A percentile compares a stretch with the other conserved stretches of the same genome.
These are phyloP conservation scores for Mastacembelus armatus DNA, from an alignment of 2,797 vertebrate genomes.

Conservation along the genomic window DNA sequence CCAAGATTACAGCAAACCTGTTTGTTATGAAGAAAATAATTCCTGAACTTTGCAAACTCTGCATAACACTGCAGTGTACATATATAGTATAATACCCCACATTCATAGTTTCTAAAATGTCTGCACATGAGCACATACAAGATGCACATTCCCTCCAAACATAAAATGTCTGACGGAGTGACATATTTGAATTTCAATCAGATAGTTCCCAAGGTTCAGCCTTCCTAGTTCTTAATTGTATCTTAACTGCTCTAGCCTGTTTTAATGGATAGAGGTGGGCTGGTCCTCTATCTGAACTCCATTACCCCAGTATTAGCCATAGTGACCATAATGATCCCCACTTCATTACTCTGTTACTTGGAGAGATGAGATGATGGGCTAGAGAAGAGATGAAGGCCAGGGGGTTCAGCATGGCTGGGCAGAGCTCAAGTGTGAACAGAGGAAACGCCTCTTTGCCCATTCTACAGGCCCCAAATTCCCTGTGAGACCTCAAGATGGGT, in stretches of 20 bases:
- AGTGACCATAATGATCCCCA: slow-evolving; percentile 80
- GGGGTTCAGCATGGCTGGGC: slow-evolving; percentile 84
- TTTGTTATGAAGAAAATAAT: slow-evolving; percentile 64
- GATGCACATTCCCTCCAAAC: slow-evolving; percentile 30
- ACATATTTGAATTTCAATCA: slow-evolving; percentile 65
- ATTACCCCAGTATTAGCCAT: slow-evolving; percentile 78
- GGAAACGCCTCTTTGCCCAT: slow-evolving; percentile 80
- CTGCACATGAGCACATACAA: slow-evolving; percentile 9
- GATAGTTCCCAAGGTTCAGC: slow-evolving; percentile 54
- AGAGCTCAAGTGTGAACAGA: slow-evolving; percentile 83
- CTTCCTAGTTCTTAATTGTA: slow-evolving; percentile 71
- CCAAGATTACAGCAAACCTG: slow-evolving; percentile 69
- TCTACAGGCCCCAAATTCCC: slow-evolving; percentile 71
- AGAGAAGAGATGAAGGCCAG: slow-evolving; percentile 66
- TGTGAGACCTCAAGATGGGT: slow-evolving; percentile 52
- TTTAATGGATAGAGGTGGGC: slow-evolving; percentile 72
- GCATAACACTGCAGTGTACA: not conserved
- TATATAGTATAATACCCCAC: slow-evolving; percentile 1
- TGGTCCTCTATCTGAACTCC: slow-evolving; percentile 72
- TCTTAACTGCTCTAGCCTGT: slow-evolving; percentile 65
- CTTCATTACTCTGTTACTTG: slow-evolving; percentile 79
- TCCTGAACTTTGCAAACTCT: no score
- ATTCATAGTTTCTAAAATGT: slow-evolving; percentile 12
- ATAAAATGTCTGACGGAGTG: slow-evolving; percentile 38
- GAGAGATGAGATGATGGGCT: slow-evolving; percentile 66